Conservation (phyloP, 2,888 invertebrate species). For the Volucella bombylans region DNA sequence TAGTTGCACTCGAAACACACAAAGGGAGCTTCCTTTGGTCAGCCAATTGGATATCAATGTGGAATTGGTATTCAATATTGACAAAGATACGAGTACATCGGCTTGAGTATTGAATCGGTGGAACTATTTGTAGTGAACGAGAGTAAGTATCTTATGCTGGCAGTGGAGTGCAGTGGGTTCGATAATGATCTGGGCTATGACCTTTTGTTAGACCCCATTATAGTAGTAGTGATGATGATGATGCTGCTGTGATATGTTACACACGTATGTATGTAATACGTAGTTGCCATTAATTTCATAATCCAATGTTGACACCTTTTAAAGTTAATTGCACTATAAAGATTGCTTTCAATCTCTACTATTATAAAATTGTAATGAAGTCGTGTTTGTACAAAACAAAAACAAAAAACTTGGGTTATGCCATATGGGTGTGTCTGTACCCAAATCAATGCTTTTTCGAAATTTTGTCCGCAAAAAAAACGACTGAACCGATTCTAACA, state of each 20-base stretch:
- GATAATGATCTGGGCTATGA: neutral
- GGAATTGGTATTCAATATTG: constrained; percentile 50
- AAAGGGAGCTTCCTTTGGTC: constrained; percentile 20
- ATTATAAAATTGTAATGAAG: too few species aligned
- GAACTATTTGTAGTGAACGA: neutral
- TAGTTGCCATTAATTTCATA: constrained; percentile 52
- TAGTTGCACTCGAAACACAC: constrained; percentile 19
- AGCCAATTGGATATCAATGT: constrained; percentile 53
- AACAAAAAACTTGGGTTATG: too few species aligned
- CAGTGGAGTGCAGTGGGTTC: neutral
- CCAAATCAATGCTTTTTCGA: too few species aligned
- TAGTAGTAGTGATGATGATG: constrained; percentile 5
- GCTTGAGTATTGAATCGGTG: neutral
- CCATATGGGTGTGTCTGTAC: too few species aligned
- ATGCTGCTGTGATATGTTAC: neutral
- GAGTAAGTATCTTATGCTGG: neutral
- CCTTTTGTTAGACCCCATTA: constrained; percentile 8
- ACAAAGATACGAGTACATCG: neutral
- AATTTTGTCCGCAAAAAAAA: too few species aligned
- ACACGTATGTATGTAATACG: constrained; percentile 15
- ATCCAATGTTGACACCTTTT: neutral
- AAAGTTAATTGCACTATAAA: neutral
- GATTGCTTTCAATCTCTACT: too few species aligned
- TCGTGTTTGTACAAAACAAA: too few species aligned
- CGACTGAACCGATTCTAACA: too few species aligned